Base-by-base conservation (phyloP, 2,888 invertebrate genomes). In the Oxystoma pomonae region DNA sequence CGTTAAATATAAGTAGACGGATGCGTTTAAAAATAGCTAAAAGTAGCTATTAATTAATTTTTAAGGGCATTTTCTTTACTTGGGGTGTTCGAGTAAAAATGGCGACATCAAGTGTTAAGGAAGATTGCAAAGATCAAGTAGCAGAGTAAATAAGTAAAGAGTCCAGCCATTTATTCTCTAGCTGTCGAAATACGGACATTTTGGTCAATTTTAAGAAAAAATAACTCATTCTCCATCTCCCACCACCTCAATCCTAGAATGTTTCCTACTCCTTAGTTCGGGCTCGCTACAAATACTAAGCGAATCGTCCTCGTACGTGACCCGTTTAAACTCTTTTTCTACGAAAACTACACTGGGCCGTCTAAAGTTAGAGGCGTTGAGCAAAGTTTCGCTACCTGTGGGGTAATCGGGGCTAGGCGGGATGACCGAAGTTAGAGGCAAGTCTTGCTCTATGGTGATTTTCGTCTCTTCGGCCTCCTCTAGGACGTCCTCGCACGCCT, bases 401-500 rank as follows among this genome's bases (percentile, higher is more conserved):
- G 71, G 73, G 57, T 71, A 70, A 19, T 80, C 80, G 0, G 81
- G 80, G 68, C 78, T 79, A 1, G 81, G 79, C 3, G 80, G 80
- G 58, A 80, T 80, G 16, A 81, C 71, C 2, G 77, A 77, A 0
- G 81, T 80, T 63, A 74, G 74, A 0, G 80, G 80, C 9, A 81
- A 71, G 17, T 79, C 79, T 2, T 74, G 70, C 19, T 75, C 76
- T 3, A 74, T 73, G 1, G 71, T 69, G 21, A 74, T 72, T 17
- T 73, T 72, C 1, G 71, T 68, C 5, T 78, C 78, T 67, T 77
- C 80, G 0, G 80, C 80, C 73, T 83, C 91, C 76, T 92, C 91
- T 70, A 92, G 81, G 55, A 94, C 93, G 81, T 96, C 95, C 82
- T 96, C 95, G 78, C 91, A 88, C 5, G 95, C 95, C 81, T 95